Conservation (phyloP, 2,888 invertebrate genomes). For the Metopia argyrocephala region DNA sequence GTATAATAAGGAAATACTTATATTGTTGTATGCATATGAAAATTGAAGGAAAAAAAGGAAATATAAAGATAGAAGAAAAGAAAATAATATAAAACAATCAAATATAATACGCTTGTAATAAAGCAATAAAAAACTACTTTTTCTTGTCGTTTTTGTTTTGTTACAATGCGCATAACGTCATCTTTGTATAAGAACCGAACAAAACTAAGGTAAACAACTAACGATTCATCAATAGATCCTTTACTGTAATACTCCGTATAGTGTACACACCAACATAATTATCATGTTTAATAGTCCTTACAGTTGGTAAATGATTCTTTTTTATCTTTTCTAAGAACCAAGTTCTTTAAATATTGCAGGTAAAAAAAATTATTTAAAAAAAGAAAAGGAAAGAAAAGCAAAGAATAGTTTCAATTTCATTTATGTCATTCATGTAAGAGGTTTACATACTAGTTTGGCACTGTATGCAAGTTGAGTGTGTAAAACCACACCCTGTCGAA, state of each 20-base stretch:
- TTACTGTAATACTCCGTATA: constrained; percentile 13
- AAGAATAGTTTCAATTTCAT: constrained; percentile 40
- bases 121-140: constrained; percentile 1
- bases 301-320: not conserved
- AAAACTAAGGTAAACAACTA: constrained; percentile 6
- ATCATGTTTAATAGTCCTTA: not conserved
- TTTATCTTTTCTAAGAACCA: constrained; percentile 29
- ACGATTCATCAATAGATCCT: constrained; percentile 26
- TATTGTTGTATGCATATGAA: not conserved
- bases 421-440: not conserved
- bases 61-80: constrained; percentile 12
- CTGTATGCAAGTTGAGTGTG: not conserved
- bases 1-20: constrained; percentile 7
- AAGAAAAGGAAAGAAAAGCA: constrained; percentile 6
- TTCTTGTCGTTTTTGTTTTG: not conserved
- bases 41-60: not conserved
- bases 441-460: not conserved
- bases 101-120: constrained; percentile 3
- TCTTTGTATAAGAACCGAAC: constrained; percentile 11
- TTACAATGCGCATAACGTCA: constrained; percentile 34
- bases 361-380: constrained; percentile 13
- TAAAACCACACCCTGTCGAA: constrained; percentile 43
- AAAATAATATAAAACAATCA: constrained; percentile 18
- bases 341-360: constrained; percentile 11
- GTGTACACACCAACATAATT: not conserved